Conservation (phyloP, 2,888 invertebrate species). For the Matsumyia berberina region DNA sequence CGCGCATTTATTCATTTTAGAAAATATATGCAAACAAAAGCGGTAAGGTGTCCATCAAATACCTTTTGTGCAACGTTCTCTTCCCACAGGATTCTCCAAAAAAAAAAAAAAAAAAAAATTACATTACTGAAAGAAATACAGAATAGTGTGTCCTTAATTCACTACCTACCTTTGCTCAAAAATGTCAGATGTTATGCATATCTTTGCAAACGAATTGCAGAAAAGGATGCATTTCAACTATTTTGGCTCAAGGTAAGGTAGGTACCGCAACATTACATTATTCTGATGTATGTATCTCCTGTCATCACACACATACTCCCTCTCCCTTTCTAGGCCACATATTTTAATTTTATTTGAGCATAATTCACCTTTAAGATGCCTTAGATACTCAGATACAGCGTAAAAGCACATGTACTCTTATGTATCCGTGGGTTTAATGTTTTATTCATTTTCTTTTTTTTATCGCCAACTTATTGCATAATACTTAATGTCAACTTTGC, state of each 20-base stretch:
- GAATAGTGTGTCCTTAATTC: conserved; percentile 14
- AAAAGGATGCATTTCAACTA: conserved; percentile 34
- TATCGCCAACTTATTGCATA: conserved; percentile 71
- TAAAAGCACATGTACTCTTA: conserved; percentile 34
- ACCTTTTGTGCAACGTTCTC: conserved; percentile 17
- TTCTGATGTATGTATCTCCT: conserved; percentile 62
- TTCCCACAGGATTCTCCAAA: conserved; percentile 3
- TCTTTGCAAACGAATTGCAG: conserved; percentile 25
- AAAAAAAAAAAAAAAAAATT: conserved; percentile 21
- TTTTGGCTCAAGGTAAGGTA: conserved; percentile 17
- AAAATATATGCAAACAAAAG: not conserved
- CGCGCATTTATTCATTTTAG: conserved; percentile 8
- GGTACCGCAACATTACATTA: conserved; percentile 56
- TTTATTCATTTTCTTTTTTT: conserved; percentile 54
- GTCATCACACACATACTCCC: conserved; percentile 20
- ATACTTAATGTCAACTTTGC: conserved; percentile 68
- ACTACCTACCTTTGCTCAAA: conserved; percentile 10
- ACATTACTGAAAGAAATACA: conserved; percentile 21
- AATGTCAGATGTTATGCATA: conserved; percentile 54
- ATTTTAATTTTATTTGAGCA: conserved; percentile 1
- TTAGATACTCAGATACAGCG: conserved; percentile 25
- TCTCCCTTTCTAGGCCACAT: not conserved
- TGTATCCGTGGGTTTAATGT: conserved; percentile 52
- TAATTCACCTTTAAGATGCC: conserved; percentile 35
- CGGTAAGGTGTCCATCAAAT: conserved; percentile 28